Percentiles rank a stretch among this genome's conserved stretches.
phyloP scores from a whole-genome alignment of 2,113 vertebrate species.

The Archocentrus centrarchus region DNA sequence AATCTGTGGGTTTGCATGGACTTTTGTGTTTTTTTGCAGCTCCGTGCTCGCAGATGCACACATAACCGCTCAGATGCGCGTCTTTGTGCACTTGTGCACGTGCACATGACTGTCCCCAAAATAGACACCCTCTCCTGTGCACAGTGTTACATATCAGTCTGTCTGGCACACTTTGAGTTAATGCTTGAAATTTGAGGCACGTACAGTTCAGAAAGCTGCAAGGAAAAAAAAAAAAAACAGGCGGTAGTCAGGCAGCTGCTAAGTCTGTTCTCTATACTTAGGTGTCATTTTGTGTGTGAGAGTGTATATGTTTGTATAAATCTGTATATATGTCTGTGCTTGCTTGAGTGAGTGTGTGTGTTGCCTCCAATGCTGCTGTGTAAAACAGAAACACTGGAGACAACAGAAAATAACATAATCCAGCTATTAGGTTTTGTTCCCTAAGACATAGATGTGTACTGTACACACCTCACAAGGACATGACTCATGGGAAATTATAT shows the following conservation, averaged over 20 bases:
- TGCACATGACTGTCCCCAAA: constrained; percentile 35
- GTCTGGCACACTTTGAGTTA: constrained; percentile 66
- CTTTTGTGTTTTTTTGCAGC: neutral
- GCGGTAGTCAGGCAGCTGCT: constrained; percentile 73
- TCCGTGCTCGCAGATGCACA: neutral
- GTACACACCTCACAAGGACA: constrained; percentile 62
- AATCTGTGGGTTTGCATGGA: constrained; percentile 29
- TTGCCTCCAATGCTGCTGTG: neutral
- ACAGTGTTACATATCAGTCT: constrained; percentile 53
- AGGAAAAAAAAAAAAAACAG: constrained; percentile 38
- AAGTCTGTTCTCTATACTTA: constrained; percentile 68
- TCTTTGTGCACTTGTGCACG: neutral
- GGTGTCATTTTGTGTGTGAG: constrained; percentile 62
- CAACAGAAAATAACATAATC: constrained; percentile 74
- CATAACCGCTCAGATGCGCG: neutral
- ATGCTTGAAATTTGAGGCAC: constrained; percentile 77
- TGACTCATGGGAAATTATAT: constrained; percentile 75
- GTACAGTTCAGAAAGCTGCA: constrained; percentile 69
- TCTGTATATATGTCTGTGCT: constrained; percentile 25
- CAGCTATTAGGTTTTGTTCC: constrained; percentile 68
- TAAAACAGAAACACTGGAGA: constrained; percentile 37
- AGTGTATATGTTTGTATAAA: constrained; percentile 41
- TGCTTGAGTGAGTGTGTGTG: neutral
- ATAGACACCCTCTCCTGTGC: constrained; percentile 47
- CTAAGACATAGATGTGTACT: constrained; percentile 58